phyloP scores from a whole-genome alignment of 1,140 invertebrate species.

The Drosophila sucinea region DNA sequence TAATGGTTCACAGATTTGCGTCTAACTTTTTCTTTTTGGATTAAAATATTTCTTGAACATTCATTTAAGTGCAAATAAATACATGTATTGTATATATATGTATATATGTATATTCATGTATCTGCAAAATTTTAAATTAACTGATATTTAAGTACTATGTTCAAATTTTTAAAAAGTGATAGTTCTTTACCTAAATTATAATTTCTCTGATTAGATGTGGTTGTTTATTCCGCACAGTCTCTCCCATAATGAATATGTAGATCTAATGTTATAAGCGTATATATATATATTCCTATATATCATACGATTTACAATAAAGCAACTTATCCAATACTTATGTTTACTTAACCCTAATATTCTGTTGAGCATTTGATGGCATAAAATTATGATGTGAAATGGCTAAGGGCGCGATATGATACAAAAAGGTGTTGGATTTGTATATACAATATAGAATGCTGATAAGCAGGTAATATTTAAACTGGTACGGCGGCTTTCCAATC shows the following conservation, averaged over 20 bases:
- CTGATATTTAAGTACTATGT: neutral
- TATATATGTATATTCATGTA: too few relatives aligned
- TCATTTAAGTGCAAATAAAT: neutral
- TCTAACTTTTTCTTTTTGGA: neutral
- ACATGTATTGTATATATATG: too few relatives aligned
- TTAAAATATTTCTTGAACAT: neutral
- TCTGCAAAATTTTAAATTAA: neutral
- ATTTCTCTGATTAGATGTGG: neutral
- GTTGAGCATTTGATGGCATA: too few relatives aligned
- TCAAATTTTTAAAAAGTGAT: neutral
- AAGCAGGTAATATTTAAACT: too few relatives aligned
- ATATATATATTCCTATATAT: slow-evolving; percentile 7
- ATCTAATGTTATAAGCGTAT: neutral
- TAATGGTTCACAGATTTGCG: neutral
- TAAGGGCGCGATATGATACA: too few relatives aligned
- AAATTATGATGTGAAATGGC: too few relatives aligned
- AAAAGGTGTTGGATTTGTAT: too few relatives aligned
- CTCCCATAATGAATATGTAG: neutral
- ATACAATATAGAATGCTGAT: too few relatives aligned
- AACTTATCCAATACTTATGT: neutral
- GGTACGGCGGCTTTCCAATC: too few relatives aligned
- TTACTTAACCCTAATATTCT: too few relatives aligned
- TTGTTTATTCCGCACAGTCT: neutral
- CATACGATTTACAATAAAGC: neutral
- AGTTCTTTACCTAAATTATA: neutral